Base-by-base conservation (phyloP, 1,140 invertebrate genomes). In the Holotrichia oblita region DNA sequence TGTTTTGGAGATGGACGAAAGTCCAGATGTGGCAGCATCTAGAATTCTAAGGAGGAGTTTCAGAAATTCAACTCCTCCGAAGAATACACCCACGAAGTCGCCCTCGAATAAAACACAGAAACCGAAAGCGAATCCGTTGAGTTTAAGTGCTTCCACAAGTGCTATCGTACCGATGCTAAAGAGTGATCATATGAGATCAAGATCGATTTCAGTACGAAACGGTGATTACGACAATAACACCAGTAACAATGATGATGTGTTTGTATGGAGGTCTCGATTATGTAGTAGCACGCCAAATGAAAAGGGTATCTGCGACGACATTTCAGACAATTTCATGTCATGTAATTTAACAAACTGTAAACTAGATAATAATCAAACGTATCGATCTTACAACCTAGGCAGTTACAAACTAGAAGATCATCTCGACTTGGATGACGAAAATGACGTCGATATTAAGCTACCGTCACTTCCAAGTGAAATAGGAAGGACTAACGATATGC, bases 1-100 rank as follows among this genome's bases (percentile, higher is more conserved):
- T 91, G 94, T 95, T 3, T 86, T 95, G 10, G 94, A 95, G 82
- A 92, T 95, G 79, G 92, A 93, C 73, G 94, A 95, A 81, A 89
- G 91, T 6, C 90, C 92, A 0, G 92, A 94, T 80, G 90, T 91
- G 78, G 88, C 91, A 12, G 90, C 90, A 6, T 88, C 89, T 0
- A 89, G 91, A 81, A 87, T 92, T 80, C 90, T 91, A 0, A 85
- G 91, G 20, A 85, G 91, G 34, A 87, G 86, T 76, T 87, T 87
- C 72, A 80, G 86, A 14, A 86, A 87, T 74, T 82, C 83, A 8
- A 84, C 84, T 12, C 83, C 85, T n/a, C 83, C 84, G 8, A 86
- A 86, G 79, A 85, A 80, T 40, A 86, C 84, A 0, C 85, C 85
- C 4, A 85, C 84, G 0, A 87, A 87, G 88, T 90, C 64, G 82